These are phyloP conservation scores for Apodemus sylvaticus DNA, from an alignment of 2,113 vertebrate species.

Conservation along the genomic window DNA sequence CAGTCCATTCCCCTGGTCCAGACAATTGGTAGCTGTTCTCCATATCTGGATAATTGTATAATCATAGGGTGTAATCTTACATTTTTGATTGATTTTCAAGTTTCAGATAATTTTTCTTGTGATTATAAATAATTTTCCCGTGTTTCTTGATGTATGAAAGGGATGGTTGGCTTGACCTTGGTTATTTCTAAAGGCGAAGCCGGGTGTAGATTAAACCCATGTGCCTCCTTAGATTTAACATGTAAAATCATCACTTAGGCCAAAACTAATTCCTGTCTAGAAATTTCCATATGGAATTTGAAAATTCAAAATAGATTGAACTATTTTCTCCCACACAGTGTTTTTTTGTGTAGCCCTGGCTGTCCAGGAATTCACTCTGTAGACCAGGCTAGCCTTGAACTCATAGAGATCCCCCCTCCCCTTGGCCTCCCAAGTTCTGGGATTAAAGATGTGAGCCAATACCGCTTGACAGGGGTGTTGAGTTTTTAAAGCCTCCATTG, in stretches of 20 bases:
- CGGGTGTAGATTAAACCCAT: not conserved
- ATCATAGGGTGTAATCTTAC: not conserved
- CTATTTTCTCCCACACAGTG: not conserved
- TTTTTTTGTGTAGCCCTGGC: not conserved
- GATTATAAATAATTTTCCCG: not conserved
- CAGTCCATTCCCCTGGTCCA: not conserved
- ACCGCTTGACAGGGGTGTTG: no score
- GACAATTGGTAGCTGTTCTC: not conserved
- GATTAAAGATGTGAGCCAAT: not conserved
- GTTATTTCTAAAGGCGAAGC: not conserved
- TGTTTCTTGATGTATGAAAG: not conserved
- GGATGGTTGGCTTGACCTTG: not conserved
- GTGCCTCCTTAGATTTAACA: not conserved
- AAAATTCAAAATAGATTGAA: not conserved
- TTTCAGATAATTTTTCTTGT: conserved; percentile 5
- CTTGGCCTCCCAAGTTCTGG: not conserved
- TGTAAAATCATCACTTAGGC: not conserved
- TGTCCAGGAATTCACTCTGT: not conserved
- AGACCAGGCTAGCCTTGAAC: not conserved
- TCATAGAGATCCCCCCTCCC: not conserved
- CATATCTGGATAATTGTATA: not conserved
- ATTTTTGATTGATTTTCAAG: not conserved
- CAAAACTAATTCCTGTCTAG: not conserved
- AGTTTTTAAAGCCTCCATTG: not conserved
- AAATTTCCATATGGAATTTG: not conserved